Base-by-base conservation (phyloP, 2,888 invertebrate species). In the Lacanobia wlatinum region DNA sequence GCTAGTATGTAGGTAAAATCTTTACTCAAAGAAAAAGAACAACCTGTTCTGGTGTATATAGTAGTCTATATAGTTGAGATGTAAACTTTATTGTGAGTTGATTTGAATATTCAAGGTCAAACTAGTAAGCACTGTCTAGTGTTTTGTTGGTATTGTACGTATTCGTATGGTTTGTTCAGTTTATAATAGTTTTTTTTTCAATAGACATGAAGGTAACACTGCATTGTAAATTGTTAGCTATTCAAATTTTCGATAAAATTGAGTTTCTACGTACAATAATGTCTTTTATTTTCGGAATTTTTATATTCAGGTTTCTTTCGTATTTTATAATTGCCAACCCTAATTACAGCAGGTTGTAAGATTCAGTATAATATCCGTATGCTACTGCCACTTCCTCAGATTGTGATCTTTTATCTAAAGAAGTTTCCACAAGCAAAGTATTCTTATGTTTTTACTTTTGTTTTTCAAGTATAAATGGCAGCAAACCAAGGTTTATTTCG, bases 101-200 rank as follows among this genome's bases (percentile, higher is more conserved):
- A 78, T 76, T 84, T 79, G 46, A 73, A 73, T 76, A 76, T 69
- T 82, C 76, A 82, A 85, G 80, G 83, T 60, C 68, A 34, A 56
- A 66, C n/a, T 66, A 23, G 55, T 70, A 74, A 23, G 58, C 69
- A 72, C 69, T 50, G 62, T 69, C 43, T 69, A 21, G 67, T 52
- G 46, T 62, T 64, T 73, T 75, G 48, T 83, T 62, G 12, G 64
- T 62, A 43, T 40, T 46, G 1, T 55, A 65, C n/a, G 14, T 59
- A 64, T 72, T 72, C 21, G 34, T 53, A 50, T 48, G 16, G 38
- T 16, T 50, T 63, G 52, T n/a, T n/a, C n/a, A n/a, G 59, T 61
- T 70, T n/a, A n/a, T n/a, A n/a, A 72, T 28, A 10, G 58, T 50
- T 52, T 68, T 62, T 65, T 72, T 69, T 62, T 74, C 38, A 70